These are phyloP conservation scores for Cotesia chilonis DNA, from an alignment of 1,140 invertebrate species.

Conservation along the genomic window DNA sequence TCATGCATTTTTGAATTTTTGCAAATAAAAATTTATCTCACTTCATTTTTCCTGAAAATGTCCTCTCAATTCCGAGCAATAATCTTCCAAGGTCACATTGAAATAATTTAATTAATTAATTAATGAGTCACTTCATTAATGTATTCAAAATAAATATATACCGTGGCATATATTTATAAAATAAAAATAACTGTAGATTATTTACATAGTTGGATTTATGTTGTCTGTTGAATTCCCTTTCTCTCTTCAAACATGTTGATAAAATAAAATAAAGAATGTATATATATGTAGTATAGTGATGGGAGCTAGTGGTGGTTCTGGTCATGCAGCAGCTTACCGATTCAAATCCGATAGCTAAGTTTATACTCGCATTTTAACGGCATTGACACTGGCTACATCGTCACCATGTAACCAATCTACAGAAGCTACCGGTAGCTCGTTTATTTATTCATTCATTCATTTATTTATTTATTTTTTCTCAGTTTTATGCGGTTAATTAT, in stretches of 20 bases:
- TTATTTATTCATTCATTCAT: neutral
- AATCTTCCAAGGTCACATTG: too few species aligned
- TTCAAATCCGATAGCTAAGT: conserved; percentile 21
- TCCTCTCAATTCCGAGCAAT: too few species aligned
- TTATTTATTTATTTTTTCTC: too few species aligned
- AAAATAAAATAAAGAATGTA: neutral
- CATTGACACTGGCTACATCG: conserved; percentile 25
- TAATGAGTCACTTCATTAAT: too few species aligned
- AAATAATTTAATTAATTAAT: too few species aligned
- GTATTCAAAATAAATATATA: neutral
- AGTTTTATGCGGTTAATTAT: too few species aligned
- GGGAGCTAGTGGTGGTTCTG: too few species aligned
- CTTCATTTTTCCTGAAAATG: too few species aligned
- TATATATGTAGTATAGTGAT: neutral
- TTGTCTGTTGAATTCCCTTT: conserved; percentile 23
- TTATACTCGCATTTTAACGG: conserved; percentile 22
- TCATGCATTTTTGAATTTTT: too few species aligned
- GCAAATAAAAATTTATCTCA: too few species aligned
- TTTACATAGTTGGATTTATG: conserved; percentile 24
- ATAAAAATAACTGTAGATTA: neutral
- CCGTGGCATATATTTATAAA: neutral
- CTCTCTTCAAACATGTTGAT: conserved; percentile 1
- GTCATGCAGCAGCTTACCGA: conserved; percentile 10
- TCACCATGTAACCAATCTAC: neutral
- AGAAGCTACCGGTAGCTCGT: conserved; percentile 5